Evolutionary conservation across 2,888 invertebrate genomes (phyloP), one percentile per base, ranked within the genome.

Genomic region (Protonemura montana): DNA sequence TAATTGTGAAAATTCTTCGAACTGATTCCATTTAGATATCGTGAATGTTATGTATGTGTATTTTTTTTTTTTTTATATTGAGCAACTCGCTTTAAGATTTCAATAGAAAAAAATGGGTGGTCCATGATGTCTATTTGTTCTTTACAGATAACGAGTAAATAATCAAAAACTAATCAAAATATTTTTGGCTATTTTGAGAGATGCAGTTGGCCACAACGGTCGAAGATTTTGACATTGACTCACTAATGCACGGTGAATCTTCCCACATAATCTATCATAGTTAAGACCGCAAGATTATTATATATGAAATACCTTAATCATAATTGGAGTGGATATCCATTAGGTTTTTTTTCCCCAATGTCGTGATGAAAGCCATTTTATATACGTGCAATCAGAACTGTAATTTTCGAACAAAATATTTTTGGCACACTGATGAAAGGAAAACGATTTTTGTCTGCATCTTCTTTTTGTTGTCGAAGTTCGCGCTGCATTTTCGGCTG

Each of bases 241-340:
- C 10, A 13, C 13, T 59, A 59, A 59, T 59, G 59, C n/a, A 2
- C 21, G 59, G 21, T 59, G 59, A 16, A 59, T 59, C 59, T 59
- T 59, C 59, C 59, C 59, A 59, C 59, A 59, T 59, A 59, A 59
- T 59, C 59, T 59, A 59, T 59, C 59, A 59, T 59, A 59, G 59
- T 59, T 59, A 59, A 10, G 59, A 13, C 3, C 13, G 59, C n/a
- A n/a, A 59, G 21, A 59, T 59, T 59, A 59, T 59, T 59, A 59
- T 35, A 35, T 59, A 59, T 59, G 59, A 59, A 59, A 59, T 59
- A 59, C 59, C 13, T 59, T 59, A 59, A 59, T 59, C 59, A 59
- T 59, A 59, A 59, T 59, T 59, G 59, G 59, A 59, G 16, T 59
- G 13, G 59, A 59, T 59, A 59, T 59, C 59, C 59, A 59, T 59